Evolutionary conservation across 2,797 vertebrate genomes (phyloP), one percentile per base, ranked within the genome.

Genomic region (Silurus lanzhouensis): DNA sequence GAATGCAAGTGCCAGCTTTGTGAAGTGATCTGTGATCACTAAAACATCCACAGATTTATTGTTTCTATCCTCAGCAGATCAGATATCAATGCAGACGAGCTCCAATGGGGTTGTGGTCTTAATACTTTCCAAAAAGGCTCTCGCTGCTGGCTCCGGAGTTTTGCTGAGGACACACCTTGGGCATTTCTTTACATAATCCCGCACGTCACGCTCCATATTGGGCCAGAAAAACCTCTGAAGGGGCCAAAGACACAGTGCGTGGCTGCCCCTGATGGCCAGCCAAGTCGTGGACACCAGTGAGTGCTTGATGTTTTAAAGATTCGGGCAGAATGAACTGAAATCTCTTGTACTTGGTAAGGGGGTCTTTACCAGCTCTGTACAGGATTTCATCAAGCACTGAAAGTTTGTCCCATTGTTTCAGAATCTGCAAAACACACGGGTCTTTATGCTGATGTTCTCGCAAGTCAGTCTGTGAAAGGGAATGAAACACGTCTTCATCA

Each of bases 331-430:
- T 6, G 3, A 46, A 71, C 7, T 71, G 68, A 4, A 3, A 44
- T 58, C 57, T 58, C 57, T 5, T 46, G 0, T 1, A 7, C 9
- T 31, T 58, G 9, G n/a, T 8, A 15, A 57, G 0, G 0, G 5
- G 22, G 22, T 55, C 67, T 20, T 81, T 80, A 6, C 1, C 10
- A 5, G 70, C n/a, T 0, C 14, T 0, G 31, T 87, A 85, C 0
- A 87, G 10, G n/a, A 82, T 31, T 1, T 52, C 55, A 68, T 87
- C 52, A 1, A 83, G 6, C 19, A 88, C 44, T 88, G 6, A 86
- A 31, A 31, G 31, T 31, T 31, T 31, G 31, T 31, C 31, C 31
- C 31, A 31, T 31, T 31, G 31, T 2, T 31, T 31, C 31, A 31
- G 31, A 31, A 31, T 31, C 31, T 31, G 31, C 2, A 31, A 31